phyloP scores from a whole-genome alignment of 2,113 vertebrate genomes.

The Fregetta grallaria region DNA sequence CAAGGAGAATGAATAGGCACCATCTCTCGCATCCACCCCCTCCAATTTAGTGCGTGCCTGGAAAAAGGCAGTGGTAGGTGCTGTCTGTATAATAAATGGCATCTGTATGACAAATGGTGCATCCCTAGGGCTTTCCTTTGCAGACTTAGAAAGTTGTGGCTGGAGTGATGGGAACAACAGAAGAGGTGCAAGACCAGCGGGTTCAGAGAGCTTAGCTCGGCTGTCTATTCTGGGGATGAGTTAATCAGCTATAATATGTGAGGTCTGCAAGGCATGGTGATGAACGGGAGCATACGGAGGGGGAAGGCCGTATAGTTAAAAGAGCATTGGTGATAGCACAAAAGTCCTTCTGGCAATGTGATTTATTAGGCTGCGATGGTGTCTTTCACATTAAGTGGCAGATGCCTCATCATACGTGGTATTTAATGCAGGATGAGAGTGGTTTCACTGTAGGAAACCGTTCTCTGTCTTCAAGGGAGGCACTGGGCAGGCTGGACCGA shows the following conservation, averaged over 20 bases:
- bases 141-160: background rate
- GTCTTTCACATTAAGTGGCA: background rate
- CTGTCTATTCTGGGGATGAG: background rate
- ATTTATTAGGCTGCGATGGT: background rate
- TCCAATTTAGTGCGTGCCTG: background rate
- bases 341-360: background rate
- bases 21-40: background rate
- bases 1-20: background rate
- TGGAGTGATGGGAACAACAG: background rate
- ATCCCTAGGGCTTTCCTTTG: background rate
- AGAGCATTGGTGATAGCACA: background rate
- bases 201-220: background rate
- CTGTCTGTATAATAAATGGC: accelerated
- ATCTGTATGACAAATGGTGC: background rate
- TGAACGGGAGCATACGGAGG: background rate
- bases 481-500: background rate
- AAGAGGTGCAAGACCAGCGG: background rate
- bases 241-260: background rate
- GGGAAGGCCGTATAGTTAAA: accelerated
- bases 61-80: background rate
- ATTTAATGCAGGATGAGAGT: background rate
- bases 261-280: background rate
- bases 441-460: background rate
- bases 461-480: background rate
- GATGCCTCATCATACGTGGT: background rate